Conservation (phyloP, 2,888 invertebrate species). For the Tridacna crocea region DNA sequence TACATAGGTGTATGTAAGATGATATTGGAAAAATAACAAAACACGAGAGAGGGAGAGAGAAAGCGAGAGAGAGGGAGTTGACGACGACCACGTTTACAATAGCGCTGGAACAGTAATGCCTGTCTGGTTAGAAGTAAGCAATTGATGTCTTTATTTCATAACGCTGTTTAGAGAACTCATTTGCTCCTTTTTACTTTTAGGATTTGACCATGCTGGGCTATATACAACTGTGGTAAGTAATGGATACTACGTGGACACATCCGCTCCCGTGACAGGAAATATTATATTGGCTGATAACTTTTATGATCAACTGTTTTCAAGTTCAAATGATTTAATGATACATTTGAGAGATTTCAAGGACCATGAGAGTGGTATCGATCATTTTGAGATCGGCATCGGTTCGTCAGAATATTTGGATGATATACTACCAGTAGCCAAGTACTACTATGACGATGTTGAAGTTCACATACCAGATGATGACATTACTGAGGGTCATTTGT, state of each 20-base stretch:
- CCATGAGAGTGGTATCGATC: slow-evolving; percentile 35
- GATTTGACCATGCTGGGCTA: slow-evolving; percentile 18
- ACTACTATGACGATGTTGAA: neutral
- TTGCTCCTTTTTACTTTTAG: slow-evolving; percentile 2
- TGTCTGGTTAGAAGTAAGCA: too few relatives aligned
- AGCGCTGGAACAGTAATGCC: too few relatives aligned
- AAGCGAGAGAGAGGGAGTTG: too few relatives aligned
- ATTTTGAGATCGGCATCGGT: slow-evolving; percentile 32
- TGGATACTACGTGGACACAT: slow-evolving; percentile 32
- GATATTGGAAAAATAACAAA: too few relatives aligned
- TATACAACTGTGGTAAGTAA: neutral
- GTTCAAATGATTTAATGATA: neutral
- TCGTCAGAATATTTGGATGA: neutral
- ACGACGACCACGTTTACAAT: too few relatives aligned
- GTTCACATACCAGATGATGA: neutral
- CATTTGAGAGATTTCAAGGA: slow-evolving; percentile 30
- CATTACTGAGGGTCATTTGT: neutral
- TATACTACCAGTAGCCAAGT: neutral
- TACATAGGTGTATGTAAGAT: too few relatives aligned
- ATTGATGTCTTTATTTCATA: neutral
- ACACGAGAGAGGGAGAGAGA: too few relatives aligned
- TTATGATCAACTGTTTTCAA: neutral
- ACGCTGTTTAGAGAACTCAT: neutral
- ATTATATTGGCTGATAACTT: neutral
- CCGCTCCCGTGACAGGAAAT: slow-evolving; percentile 18